Evolutionary conservation across 2,888 invertebrate species (phyloP), one percentile per base, ranked within the genome.

Genomic region (Chymomyza procnemis): DNA sequence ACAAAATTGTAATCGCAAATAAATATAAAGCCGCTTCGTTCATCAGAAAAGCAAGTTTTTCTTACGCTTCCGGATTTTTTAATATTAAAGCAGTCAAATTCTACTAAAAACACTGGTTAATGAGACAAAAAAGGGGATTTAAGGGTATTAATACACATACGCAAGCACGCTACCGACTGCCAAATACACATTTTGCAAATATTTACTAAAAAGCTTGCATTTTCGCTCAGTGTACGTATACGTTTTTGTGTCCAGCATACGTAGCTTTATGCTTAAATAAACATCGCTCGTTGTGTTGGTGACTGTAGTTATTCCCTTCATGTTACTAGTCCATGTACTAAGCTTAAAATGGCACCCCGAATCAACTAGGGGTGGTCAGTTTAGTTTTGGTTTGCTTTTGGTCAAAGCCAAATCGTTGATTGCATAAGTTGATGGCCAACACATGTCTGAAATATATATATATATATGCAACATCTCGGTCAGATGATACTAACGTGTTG

Each of bases 351-450:
- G 79, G 80, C 80, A 79, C 80, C 80, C 79, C 26, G 6, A 26
- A 26, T 8, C 12, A 41, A 12, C 12, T 41, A 41, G 62, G 65
- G 79, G 71, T 74, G 75, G 81, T 71, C 76, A 74, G 78, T 50
- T 50, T 50, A 50, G 50, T 50, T 41, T 41, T 41, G 34, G 62
- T 56, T 63, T 69, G 71, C 65, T 12, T 55, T 76, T 76, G 84
- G 78, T 82, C 84, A 84, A 78, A 85, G 83, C 86, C 86, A 85
- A 81, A 80, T 85, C 81, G 81, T 83, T 83, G 83, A 83, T 83
- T 83, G 86, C 86, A 85, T 85, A 83, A 83, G 83, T 83, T 83
- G 83, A 83, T 83, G 83, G 86, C 78, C 83, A 84, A 83, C 83
- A 85, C 86, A 85, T 83, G 83, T 83, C 84, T 81, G 73, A 83